Evolutionary conservation across 2,113 vertebrate genomes (phyloP), one percentile per base, ranked within the genome.

Genomic region (Xenopus laevis): DNA sequence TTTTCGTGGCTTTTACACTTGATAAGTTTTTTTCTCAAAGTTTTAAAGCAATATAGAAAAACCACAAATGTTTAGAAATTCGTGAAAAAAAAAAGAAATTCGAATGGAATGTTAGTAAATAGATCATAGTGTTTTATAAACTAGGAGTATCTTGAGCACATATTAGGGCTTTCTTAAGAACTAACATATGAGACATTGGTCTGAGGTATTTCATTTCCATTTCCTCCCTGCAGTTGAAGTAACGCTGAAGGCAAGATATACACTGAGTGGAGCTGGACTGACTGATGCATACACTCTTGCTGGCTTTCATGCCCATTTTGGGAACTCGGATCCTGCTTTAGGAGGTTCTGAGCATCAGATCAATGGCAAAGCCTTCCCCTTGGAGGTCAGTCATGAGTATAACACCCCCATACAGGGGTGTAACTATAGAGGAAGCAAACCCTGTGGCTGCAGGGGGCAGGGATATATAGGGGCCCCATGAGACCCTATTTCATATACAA

Each of bases 271-370:
- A 20, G 21, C 27, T 40, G 61, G 61, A 50, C 71, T 72, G 30
- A 12, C 1, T 2, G 17, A 72, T 55, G 4, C 47, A 8, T 65
- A 72, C 60, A 50, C 53, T 17, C 10, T 72, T 12, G 61, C 61
- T 44, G 61, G 45, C 2, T 72, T 72, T 65, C 71, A 72, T 47
- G 10, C 65, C 17, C 71, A 72, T 55, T 65, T 72, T 57, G 71
- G 71, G 2, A 21, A n/a, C 18, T 13, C 13, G 21, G 3, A 20
- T 9, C 13, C 11, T 21, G 13, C 1, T 21, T 15, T 21, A n/a
- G 6, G n/a, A 10, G 71, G 71, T 2, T 72, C 71, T 40, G 71
- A 72, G 11, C 71, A 72, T 72, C 27, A 13, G 7, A 65, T 72
- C 52, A 40, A 72, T 62, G 61, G 47, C 45, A 33, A 57, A 17